Conservation (phyloP, 2,888 invertebrate genomes). For the Lottia scabra region DNA sequence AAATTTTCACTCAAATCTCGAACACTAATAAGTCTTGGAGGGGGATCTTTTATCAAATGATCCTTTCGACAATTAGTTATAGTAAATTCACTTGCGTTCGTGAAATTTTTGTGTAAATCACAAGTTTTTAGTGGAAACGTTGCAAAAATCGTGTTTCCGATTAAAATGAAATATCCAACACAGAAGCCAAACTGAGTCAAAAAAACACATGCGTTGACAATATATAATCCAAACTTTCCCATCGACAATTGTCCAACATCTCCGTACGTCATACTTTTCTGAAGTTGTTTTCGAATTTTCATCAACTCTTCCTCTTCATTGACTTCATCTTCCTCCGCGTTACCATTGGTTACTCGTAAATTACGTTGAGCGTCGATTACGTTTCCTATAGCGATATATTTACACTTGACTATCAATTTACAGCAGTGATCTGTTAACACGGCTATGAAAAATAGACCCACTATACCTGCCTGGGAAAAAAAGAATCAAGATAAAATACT, state of each 20-base stretch:
- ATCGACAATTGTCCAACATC: slow-evolving; percentile 59
- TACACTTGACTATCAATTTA: slow-evolving; percentile 61
- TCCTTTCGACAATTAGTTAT: background rate
- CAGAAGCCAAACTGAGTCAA: slow-evolving; percentile 66
- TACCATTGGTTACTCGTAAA: slow-evolving; percentile 10
- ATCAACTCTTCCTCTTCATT: slow-evolving; percentile 25
- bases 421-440: slow-evolving; percentile 64
- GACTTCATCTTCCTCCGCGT: slow-evolving; percentile 11
- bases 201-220: slow-evolving; percentile 60
- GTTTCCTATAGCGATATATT: slow-evolving; percentile 50
- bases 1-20: background rate
- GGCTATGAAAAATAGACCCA: slow-evolving; percentile 58
- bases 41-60: background rate
- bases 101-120: slow-evolving; percentile 13
- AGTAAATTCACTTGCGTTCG: slow-evolving; percentile 5
- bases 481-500: background rate
- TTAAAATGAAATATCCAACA: slow-evolving; percentile 63
- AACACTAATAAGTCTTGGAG: background rate
- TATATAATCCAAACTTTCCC: slow-evolving; percentile 51
- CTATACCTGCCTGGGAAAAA: slow-evolving; percentile 57
- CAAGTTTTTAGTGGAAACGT: slow-evolving; percentile 54
- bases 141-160: slow-evolving; percentile 61
- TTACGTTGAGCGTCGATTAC: slow-evolving; percentile 12
- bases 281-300: slow-evolving; percentile 35
- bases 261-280: slow-evolving; percentile 55